Evolutionary conservation across 1,140 invertebrate genomes (phyloP).

Genomic region (Drosophila nebulosa): DNA sequence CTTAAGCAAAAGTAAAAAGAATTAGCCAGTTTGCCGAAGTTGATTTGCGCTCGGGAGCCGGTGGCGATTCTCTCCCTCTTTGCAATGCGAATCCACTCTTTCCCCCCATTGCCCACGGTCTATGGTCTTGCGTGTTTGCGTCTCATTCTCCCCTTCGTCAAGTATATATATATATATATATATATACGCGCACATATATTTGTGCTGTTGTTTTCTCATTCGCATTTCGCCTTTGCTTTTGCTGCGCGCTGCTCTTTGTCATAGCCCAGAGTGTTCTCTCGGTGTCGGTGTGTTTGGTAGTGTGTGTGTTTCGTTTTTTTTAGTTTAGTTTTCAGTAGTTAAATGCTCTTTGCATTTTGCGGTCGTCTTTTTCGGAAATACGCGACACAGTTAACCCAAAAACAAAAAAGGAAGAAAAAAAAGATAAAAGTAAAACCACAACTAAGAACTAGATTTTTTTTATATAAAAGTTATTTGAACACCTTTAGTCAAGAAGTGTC

Average conservation of each 20-base stretch:
- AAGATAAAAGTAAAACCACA: slow-evolving; percentile 30
- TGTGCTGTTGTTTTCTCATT: slow-evolving; percentile 26
- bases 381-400: slow-evolving; percentile 60
- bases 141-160: too few species aligned
- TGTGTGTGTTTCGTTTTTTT: slow-evolving; percentile 43
- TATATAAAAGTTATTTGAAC: background rate
- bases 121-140: too few species aligned
- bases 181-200: background rate
- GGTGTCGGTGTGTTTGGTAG: slow-evolving; percentile 27
- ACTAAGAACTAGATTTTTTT: slow-evolving; percentile 20
- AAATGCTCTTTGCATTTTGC: slow-evolving; percentile 73
- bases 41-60: background rate
- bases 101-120: too few species aligned
- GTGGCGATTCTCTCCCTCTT: background rate
- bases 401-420: slow-evolving; percentile 27
- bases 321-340: slow-evolving; percentile 51
- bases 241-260: too few species aligned
- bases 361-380: slow-evolving; percentile 72
- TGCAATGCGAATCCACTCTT: too few species aligned
- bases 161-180: too few species aligned
- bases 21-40: background rate
- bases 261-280: slow-evolving; percentile 3
- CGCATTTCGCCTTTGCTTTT: slow-evolving; percentile 15
- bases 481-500: background rate
- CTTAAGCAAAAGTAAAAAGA: background rate